A percentile compares a stretch with the other conserved stretches of the same genome.
Evolutionary conservation across 53 echinoderm and acorn worm species (phyloP).

Genomic region (Echinarachnius parma): DNA sequence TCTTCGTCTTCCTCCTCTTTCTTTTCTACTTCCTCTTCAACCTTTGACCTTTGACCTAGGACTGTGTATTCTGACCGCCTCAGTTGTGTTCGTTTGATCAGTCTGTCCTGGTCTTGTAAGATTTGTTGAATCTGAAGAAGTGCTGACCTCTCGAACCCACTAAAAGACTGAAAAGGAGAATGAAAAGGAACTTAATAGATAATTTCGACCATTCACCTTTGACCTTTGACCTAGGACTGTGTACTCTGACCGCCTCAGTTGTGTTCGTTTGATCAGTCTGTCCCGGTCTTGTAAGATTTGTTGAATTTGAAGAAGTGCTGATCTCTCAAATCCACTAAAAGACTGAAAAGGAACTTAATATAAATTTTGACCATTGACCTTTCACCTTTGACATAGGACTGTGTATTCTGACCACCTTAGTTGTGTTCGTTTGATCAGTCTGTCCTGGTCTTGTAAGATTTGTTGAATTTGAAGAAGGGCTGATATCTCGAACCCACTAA

Average conservation of each 20-base stretch:
- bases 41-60: conserved; percentile 61
- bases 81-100: conserved; percentile 78
- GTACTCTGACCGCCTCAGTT: conserved; percentile 68
- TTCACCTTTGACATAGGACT: conserved; percentile 67
- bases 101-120: conserved; percentile 63
- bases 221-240: conserved; percentile 71
- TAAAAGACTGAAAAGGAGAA: conserved; percentile 96
- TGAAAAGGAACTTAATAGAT: too few relatives aligned
- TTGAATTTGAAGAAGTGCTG: conserved; percentile 78
- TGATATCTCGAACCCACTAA: conserved; percentile 89
- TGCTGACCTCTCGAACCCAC: conserved; percentile 86
- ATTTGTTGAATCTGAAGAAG: conserved; percentile 87
- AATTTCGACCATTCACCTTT: too few relatives aligned
- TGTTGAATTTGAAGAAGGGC: conserved; percentile 83
- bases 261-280: conserved; percentile 72
- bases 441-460: conserved; percentile 65
- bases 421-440: conserved; percentile 79
- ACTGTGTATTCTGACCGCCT: conserved; percentile 64
- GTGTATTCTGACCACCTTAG: conserved; percentile 63
- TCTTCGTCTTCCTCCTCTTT: conserved; percentile 25
- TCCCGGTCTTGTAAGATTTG: conserved; percentile 76
- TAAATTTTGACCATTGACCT: too few relatives aligned
- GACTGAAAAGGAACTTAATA: too few relatives aligned
- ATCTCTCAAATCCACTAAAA: conserved; percentile 90
- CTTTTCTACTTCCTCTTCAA: conserved; percentile 1